phyloP scores from a whole-genome alignment of 2,113 vertebrate genomes.

The Oncorhynchus gorbuscha region DNA sequence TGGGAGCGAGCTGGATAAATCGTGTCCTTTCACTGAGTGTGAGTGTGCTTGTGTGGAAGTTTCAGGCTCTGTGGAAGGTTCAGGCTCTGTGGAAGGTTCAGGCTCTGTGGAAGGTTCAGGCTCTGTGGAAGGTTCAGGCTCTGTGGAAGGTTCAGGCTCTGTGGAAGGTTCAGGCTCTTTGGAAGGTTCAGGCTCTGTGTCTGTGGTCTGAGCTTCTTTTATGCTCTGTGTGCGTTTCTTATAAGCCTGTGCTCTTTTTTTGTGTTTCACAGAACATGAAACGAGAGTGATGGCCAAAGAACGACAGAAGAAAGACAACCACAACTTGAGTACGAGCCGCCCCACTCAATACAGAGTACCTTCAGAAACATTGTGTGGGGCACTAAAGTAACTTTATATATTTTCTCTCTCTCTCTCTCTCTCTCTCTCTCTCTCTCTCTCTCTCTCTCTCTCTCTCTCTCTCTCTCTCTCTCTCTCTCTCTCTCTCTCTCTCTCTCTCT shows the following conservation, averaged over 20 bases:
- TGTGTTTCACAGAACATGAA: constrained; percentile 82
- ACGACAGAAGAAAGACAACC: constrained; percentile 97
- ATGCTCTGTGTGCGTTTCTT: constrained; percentile 39
- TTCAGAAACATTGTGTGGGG: not conserved
- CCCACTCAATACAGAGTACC: constrained; percentile 48
- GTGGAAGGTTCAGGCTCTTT: too few relatives aligned
- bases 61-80: constrained; percentile 11
- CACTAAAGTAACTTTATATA: not conserved
- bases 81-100: not conserved
- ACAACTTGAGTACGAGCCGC: constrained; percentile 92
- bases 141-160: constrained; percentile 4
- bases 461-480: too few relatives aligned
- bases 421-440: constrained; percentile 28
- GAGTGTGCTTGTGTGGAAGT: constrained; percentile 25
- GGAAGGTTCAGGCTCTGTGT: not conserved
- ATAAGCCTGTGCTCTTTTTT: constrained; percentile 50
- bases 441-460: not conserved
- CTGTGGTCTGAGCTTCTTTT: constrained; percentile 27
- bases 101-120: constrained; percentile 19
- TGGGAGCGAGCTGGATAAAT: constrained; percentile 35
- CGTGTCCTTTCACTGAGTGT: constrained; percentile 44
- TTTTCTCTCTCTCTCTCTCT: too few relatives aligned
- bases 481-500: too few relatives aligned
- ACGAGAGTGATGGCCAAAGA: constrained; percentile 92
- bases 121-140: constrained; percentile 13